Conservation (phyloP, 1,140 invertebrate genomes). For the Diorhabda sublineata region DNA sequence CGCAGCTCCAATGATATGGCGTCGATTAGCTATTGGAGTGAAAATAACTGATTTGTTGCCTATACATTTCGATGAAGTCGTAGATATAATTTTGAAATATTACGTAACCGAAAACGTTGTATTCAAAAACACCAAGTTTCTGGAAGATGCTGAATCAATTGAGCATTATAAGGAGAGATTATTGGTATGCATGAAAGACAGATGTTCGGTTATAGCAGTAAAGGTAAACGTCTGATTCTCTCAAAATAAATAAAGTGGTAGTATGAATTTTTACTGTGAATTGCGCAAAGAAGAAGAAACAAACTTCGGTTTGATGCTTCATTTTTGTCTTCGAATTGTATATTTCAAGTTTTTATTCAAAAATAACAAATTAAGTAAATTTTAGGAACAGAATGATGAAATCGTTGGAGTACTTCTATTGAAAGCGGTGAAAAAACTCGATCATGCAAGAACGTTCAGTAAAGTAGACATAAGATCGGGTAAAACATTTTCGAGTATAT, state of each 20-base stretch:
- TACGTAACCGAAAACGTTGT: constrained; percentile 52
- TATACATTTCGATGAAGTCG: constrained; percentile 52
- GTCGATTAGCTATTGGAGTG: constrained; percentile 48
- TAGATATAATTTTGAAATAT: constrained; percentile 53
- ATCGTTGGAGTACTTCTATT: constrained; percentile 36
- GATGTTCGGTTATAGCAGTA: constrained; percentile 52
- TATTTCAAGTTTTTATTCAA: no score
- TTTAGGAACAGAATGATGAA: not conserved
- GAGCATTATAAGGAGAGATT: constrained; percentile 52
- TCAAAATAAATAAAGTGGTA: no score
- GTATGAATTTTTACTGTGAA: no score
- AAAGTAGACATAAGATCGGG: constrained; percentile 40
- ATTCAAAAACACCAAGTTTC: constrained; percentile 48
- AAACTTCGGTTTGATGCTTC: no score
- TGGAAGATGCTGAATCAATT: constrained; percentile 51
- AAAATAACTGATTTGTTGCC: constrained; percentile 58
- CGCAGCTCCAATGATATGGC: constrained; percentile 55
- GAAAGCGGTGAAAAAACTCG: constrained; percentile 35
- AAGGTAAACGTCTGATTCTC: no score
- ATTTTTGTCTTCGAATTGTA: no score
- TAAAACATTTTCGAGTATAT: constrained; percentile 42
- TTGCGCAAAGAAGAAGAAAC: no score
- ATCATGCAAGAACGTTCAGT: constrained; percentile 39
- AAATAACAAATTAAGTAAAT: no score
- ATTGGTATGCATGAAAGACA: constrained; percentile 57